Conservation (phyloP, 2,113 vertebrate genomes). For the Cathartes aura region DNA sequence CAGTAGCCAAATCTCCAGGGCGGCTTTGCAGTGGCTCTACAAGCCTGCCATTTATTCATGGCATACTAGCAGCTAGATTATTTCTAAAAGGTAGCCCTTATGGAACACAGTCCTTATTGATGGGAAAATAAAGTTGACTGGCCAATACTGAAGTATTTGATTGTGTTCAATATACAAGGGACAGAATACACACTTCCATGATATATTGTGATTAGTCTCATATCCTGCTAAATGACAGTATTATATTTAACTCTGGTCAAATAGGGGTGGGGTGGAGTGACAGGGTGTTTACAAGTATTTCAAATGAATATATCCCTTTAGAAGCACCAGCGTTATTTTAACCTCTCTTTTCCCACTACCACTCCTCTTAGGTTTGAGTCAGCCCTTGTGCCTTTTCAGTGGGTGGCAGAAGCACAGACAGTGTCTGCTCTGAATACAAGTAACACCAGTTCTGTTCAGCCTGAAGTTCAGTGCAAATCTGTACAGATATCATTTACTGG, state of each 20-base stretch:
- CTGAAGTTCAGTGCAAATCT: neutral
- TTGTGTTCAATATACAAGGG: neutral
- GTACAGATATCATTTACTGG: neutral
- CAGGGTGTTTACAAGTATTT: neutral
- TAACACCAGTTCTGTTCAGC: neutral
- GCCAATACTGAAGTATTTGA: neutral
- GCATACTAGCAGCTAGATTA: neutral
- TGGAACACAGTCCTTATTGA: neutral
- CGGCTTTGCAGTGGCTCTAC: neutral
- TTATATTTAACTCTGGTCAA: accelerated
- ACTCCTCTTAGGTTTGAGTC: neutral
- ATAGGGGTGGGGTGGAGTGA: too few relatives aligned
- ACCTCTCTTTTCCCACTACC: neutral
- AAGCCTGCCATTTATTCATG: neutral
- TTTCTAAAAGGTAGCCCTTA: neutral
- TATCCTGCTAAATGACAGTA: neutral
- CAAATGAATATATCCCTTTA: neutral
- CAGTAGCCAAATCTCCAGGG: neutral
- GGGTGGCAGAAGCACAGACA: neutral
- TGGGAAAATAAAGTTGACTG: neutral
- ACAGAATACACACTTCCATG: neutral
- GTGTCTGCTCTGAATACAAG: neutral
- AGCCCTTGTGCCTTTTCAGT: neutral
- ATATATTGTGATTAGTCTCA: accelerated
- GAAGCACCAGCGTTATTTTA: neutral